These are phyloP conservation scores for Brachionus rubens DNA, from an alignment of 1,140 invertebrate species.

Conservation along the genomic window DNA sequence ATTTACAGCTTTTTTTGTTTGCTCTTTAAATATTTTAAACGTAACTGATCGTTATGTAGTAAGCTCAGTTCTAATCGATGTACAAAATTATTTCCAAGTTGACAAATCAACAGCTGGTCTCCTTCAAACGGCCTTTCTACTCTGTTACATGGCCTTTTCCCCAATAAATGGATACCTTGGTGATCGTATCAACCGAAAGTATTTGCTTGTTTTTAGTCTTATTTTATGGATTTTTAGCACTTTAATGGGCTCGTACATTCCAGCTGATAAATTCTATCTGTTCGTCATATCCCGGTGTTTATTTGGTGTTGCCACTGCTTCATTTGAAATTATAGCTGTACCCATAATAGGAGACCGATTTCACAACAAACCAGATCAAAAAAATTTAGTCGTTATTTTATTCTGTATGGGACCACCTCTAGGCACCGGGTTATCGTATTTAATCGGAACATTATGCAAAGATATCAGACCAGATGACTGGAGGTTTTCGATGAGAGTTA, in stretches of 20 bases:
- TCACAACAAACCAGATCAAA: background rate
- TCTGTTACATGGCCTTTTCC: conserved; percentile 39
- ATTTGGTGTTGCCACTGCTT: conserved; percentile 43
- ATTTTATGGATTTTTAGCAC: conserved; percentile 30
- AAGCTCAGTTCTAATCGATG: conserved; percentile 28
- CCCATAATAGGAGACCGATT: conserved; percentile 42
- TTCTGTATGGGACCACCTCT: conserved; percentile 37
- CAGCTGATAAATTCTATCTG: conserved; percentile 24
- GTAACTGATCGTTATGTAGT: conserved; percentile 39
- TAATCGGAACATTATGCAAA: conserved; percentile 28
- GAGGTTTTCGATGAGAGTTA: conserved; percentile 32
- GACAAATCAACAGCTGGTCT: conserved; percentile 43
- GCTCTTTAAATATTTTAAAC: conserved; percentile 11
- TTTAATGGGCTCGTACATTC: background rate
- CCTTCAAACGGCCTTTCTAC: conserved; percentile 34
- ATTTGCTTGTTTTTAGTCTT: conserved; percentile 34
- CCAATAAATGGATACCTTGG: conserved; percentile 45
- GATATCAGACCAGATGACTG: conserved; percentile 24
- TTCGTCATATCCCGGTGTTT: conserved; percentile 17
- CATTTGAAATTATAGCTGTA: conserved; percentile 41
- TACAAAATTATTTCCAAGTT: conserved; percentile 39
- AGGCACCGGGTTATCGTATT: conserved; percentile 20
- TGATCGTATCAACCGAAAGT: conserved; percentile 45
- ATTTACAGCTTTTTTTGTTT: conserved; percentile 6
- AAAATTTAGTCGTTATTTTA: background rate